Evolutionary conservation across 1,140 invertebrate genomes (phyloP).

Genomic region (Neodiprion virginianus): DNA sequence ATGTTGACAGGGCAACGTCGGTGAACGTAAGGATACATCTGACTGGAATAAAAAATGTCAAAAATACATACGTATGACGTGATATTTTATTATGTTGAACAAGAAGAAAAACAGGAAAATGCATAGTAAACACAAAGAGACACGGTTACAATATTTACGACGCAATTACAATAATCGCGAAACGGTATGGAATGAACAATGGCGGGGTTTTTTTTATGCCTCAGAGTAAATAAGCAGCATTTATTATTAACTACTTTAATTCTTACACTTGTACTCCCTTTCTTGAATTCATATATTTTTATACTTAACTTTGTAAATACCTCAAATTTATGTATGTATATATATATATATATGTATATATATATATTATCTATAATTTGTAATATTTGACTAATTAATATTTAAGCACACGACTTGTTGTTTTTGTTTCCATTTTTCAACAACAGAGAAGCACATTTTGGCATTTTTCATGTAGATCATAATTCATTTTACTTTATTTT

Average conservation of each 20-base stretch:
- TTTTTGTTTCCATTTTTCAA: background rate
- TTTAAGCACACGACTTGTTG: background rate
- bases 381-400: constrained; percentile 1
- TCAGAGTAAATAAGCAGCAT: too few species aligned
- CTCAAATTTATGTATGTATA: background rate
- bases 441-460: constrained; percentile 7
- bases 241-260: background rate
- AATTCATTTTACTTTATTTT: background rate
- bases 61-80: too few species aligned
- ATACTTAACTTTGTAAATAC: constrained; percentile 9
- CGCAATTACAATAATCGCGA: too few species aligned
- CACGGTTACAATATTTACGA: too few species aligned
- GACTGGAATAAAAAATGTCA: too few species aligned
- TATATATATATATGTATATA: constrained; percentile 16
- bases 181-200: too few species aligned
- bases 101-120: too few species aligned
- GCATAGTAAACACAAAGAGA: too few species aligned
- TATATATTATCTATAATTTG: background rate
- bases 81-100: too few species aligned
- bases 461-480: background rate
- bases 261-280: background rate
- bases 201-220: too few species aligned
- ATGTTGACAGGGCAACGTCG: too few species aligned
- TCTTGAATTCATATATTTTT: constrained; percentile 1
- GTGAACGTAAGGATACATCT: too few species aligned